Percentiles rank a stretch among this genome's conserved stretches.
Conservation (phyloP, 2,888 invertebrate species). For the Polia nebulosa region DNA sequence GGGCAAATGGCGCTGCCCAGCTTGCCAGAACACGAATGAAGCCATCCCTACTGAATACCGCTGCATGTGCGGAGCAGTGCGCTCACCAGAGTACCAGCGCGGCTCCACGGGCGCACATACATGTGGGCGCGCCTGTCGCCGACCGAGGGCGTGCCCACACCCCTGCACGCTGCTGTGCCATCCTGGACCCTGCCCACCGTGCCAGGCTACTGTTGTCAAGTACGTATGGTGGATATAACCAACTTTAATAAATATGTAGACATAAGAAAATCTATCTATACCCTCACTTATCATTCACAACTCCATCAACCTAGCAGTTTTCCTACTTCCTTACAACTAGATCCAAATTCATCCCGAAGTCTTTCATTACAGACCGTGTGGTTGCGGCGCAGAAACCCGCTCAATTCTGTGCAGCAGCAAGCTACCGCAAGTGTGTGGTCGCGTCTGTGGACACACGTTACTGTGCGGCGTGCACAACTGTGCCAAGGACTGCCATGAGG, state of each 20-base stretch:
- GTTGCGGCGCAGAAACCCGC: slow-evolving; percentile 94
- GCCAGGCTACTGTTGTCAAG: slow-evolving; percentile 94
- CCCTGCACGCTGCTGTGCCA: slow-evolving; percentile 96
- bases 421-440: slow-evolving; percentile 93
- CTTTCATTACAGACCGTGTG: slow-evolving; percentile 91
- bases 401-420: slow-evolving; percentile 94
- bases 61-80: slow-evolving; percentile 97
- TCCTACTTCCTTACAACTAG: not conserved
- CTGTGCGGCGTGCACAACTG: slow-evolving; percentile 96
- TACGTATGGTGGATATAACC: slow-evolving; percentile 69
- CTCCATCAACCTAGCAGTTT: not conserved
- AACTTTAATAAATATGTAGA: too few relatives aligned
- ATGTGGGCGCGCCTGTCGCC: slow-evolving; percentile 97
- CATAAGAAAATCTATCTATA: too few relatives aligned
- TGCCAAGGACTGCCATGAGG: slow-evolving; percentile 94
- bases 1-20: slow-evolving; percentile 98
- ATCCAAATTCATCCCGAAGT: not conserved
- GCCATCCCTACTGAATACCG: slow-evolving; percentile 95
- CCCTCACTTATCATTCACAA: not conserved
- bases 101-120: slow-evolving; percentile 95
- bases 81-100: slow-evolving; percentile 94
- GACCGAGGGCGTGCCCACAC: slow-evolving; percentile 90
- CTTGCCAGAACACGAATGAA: slow-evolving; percentile 96
- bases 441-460: slow-evolving; percentile 93
- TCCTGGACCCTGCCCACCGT: slow-evolving; percentile 98